Base-by-base conservation (phyloP, 1,140 invertebrate species). In the Coptotermes formosanus region DNA sequence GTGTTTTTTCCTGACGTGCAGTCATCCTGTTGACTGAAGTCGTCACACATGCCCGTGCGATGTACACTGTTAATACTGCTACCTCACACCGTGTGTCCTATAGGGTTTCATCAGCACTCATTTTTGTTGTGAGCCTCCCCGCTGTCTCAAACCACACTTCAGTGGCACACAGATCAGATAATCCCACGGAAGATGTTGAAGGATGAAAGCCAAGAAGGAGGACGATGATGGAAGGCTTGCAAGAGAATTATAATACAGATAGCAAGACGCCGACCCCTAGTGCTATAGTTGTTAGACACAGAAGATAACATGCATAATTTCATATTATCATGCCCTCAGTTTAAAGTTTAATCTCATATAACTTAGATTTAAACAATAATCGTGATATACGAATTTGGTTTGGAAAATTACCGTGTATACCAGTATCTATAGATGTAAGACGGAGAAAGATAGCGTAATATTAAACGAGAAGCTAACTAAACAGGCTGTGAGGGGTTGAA, bases 181-280 rank as follows among this genome's bases (percentile, higher is more conserved):
- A 75, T 75, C 64, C 64, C 4, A 75, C 64, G 64, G 64, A 30
- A 75, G 64, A 75, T 75, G 64, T 75, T 75, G 64, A 75, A 75
- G 64, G 64, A 30, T 75, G 64, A 30, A 75, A 75, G 64, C 64
- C 64, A 75, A 75, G 64, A n/a, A 75, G 64, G 14, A 75, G 64
- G 64, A 75, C 30, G 64, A 8, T 75, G 64, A 75, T 30, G 64
- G 25, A 64, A 64, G 59, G 59, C 12, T 64, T 64, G 59, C 25
- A 75, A 75, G 25, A 75, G 64, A 75, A 75, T 75, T 75, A 75
- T 75, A 75, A 75, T n/a, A 23, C 8, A 64, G 59, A 64, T 64
- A 30, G 64, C 30, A 75, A 75, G 25, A 75, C 25, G 8, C 25
- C 64, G 25, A n/a, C 64, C 64, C n/a, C 64, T 75, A 8, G 25